A percentile compares a stretch with the other conserved stretches of the same genome.
Evolutionary conservation across 1,140 invertebrate species (phyloP).

Genomic region (Diabrotica virgifera): DNA sequence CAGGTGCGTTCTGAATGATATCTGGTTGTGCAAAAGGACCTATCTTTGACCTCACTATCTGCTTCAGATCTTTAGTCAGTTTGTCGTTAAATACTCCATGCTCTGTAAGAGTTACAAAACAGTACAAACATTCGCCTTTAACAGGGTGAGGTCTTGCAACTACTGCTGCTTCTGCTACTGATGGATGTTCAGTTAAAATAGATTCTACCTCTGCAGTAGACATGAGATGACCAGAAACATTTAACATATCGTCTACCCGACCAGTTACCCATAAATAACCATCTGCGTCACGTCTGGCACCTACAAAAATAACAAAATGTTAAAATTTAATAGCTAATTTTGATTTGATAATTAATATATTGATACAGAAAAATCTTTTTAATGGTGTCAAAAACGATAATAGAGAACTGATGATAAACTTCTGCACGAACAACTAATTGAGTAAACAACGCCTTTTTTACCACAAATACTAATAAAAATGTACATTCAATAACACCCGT

Average conservation of each 20-base stretch:
- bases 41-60: slow-evolving; percentile 85
- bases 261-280: slow-evolving; percentile 97
- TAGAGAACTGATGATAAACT: too few species aligned
- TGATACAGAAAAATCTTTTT: too few species aligned
- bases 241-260: slow-evolving; percentile 96
- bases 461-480: too few species aligned
- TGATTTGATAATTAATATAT: too few species aligned
- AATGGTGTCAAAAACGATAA: too few species aligned
- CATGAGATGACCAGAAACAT: slow-evolving; percentile 96
- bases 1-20: slow-evolving; percentile 86
- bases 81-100: slow-evolving; percentile 67
- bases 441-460: too few species aligned
- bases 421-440: too few species aligned
- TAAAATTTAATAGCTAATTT: too few species aligned
- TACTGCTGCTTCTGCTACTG: slow-evolving; percentile 90
- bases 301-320: slow-evolving; percentile 50
- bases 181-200: slow-evolving; percentile 78
- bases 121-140: slow-evolving; percentile 96
- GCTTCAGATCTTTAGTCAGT: slow-evolving; percentile 73
- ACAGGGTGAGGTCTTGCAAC: slow-evolving; percentile 90
- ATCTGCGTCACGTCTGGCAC: slow-evolving; percentile 85
- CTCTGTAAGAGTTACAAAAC: slow-evolving; percentile 88
- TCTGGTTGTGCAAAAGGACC: slow-evolving; percentile 96
- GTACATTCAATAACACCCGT: too few species aligned
- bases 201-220: slow-evolving; percentile 95